These are phyloP conservation scores for Chirona hameri DNA, from an alignment of 2,888 invertebrate genomes.

Conservation along the genomic window DNA sequence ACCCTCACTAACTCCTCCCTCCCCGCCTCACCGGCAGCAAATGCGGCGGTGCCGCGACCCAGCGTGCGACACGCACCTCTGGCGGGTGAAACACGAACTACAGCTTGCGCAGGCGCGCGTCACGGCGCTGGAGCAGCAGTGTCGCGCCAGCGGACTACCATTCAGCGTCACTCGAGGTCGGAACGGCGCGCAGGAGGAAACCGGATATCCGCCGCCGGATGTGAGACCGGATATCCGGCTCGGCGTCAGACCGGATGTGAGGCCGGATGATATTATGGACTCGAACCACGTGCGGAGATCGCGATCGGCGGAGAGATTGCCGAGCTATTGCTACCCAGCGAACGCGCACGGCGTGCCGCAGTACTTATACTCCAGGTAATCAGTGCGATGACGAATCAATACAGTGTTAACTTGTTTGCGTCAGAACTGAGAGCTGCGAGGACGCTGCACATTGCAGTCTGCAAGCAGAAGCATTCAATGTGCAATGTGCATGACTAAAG, in stretches of 20 bases:
- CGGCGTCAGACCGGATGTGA: not conserved
- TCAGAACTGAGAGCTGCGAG: not conserved
- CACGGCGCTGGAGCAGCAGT: conserved; percentile 77
- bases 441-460: no score
- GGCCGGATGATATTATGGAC: conserved; percentile 4
- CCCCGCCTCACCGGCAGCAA: no score
- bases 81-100: conserved; percentile 87
- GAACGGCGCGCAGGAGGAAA: no score
- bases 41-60: conserved; percentile 45
- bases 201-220: no score
- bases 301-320: not conserved
- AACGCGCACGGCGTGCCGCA: not conserved
- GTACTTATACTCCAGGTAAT: not conserved
- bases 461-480: no score
- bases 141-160: conserved; percentile 67
- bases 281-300: not conserved
- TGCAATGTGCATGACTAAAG: no score
- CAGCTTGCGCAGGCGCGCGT: conserved; percentile 80
- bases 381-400: no score
- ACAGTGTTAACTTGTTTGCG: no score
- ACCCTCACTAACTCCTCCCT: no score
- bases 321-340: not conserved
- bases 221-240: not conserved
- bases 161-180: no score
- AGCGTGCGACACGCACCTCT: conserved; percentile 52